Evolutionary conservation across 2,888 invertebrate species (phyloP).

Genomic region (Glaucopsyche alexis): DNA sequence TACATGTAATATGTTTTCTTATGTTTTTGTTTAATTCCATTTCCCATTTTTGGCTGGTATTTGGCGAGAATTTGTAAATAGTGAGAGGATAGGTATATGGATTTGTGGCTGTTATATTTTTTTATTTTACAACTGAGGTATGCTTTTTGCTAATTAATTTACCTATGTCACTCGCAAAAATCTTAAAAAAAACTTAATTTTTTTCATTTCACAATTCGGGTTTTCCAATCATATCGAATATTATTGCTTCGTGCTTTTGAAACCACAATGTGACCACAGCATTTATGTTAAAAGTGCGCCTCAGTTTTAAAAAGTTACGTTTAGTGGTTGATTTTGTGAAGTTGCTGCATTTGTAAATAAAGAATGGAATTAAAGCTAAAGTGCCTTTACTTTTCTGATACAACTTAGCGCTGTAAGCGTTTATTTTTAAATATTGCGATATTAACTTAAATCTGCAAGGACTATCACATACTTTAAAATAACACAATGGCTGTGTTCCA

Average conservation of each 20-base stretch:
- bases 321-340: background rate
- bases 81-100: background rate
- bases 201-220: background rate
- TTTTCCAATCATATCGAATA: background rate
- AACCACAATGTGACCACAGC: background rate
- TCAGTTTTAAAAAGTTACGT: background rate
- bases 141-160: background rate
- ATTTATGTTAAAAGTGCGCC: constrained; percentile 1
- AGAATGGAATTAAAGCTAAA: background rate
- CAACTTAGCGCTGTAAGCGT: background rate
- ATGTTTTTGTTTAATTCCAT: background rate
- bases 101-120: background rate
- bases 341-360: constrained; percentile 9
- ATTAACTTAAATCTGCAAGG: too few species aligned
- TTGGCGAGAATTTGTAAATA: background rate
- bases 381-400: background rate
- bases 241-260: background rate
- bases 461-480: too few species aligned
- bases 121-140: constrained; percentile 3
- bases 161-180: background rate
- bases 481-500: too few species aligned
- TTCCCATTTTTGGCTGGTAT: background rate
- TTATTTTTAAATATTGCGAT: background rate
- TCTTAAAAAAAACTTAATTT: too few species aligned
- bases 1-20: background rate